phyloP scores from a whole-genome alignment of 2,113 vertebrate species.

The Semicossyphus pulcher region DNA sequence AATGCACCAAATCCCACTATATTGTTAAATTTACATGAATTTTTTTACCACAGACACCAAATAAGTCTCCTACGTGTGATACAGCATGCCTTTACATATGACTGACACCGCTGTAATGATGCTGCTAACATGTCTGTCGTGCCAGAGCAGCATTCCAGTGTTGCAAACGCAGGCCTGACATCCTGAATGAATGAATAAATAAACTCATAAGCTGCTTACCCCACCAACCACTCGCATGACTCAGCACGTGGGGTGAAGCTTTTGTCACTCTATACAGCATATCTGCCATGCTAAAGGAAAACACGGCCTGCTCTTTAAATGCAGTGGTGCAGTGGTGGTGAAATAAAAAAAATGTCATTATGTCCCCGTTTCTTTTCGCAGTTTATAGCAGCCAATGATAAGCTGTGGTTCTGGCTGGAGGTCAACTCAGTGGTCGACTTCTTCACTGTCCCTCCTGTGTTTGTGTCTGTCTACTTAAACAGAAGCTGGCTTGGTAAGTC shows the following conservation, averaged over 20 bases:
- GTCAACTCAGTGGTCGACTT: constrained; percentile 99
- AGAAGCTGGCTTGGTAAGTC: constrained; percentile 99
- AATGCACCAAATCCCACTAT: not conserved
- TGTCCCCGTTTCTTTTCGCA: constrained; percentile 66
- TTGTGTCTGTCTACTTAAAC: constrained; percentile 99
- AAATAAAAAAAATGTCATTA: constrained; percentile 21
- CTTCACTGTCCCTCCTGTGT: constrained; percentile 99
- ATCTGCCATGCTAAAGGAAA: constrained; percentile 35
- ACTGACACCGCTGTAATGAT: constrained; percentile 38
- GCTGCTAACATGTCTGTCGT: constrained; percentile 43
- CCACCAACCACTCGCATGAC: constrained; percentile 55
- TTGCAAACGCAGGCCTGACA: constrained; percentile 49
- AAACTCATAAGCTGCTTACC: constrained; percentile 71
- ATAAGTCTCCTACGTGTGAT: constrained; percentile 9
- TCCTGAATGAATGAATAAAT: constrained; percentile 68
- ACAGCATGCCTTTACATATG: constrained; percentile 25
- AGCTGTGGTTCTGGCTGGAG: constrained; percentile 99
- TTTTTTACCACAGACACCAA: not conserved
- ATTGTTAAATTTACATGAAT: not conserved
- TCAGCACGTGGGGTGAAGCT: constrained; percentile 56
- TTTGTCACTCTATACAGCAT: constrained; percentile 48
- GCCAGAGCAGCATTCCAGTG: constrained; percentile 47
- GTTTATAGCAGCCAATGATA: constrained; percentile 99
- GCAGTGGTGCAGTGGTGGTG: not conserved
- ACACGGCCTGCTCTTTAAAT: constrained; percentile 19